Percentiles rank a stretch among this genome's conserved stretches.
Evolutionary conservation across 2,113 vertebrate genomes (phyloP).

Genomic region (Otolemur garnettii): DNA sequence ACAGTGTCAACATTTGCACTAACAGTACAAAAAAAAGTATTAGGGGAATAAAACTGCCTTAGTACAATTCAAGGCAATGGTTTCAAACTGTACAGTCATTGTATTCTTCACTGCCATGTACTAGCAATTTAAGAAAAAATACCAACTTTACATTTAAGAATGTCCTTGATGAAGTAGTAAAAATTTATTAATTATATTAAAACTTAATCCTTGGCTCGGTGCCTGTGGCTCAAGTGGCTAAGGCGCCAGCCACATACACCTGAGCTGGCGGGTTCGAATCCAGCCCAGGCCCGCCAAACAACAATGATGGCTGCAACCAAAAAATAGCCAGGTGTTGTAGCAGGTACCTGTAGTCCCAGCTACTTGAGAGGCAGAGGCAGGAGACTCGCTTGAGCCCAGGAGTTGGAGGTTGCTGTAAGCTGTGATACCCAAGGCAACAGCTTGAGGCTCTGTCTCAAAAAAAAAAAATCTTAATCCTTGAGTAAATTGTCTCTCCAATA

Average conservation of each 20-base stretch:
- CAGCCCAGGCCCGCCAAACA: no score
- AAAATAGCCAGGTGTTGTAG: no score
- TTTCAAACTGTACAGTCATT: background rate
- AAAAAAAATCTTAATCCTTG: background rate
- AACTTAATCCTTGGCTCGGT: background rate
- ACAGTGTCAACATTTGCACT: background rate
- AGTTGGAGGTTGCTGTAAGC: no score
- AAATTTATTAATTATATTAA: background rate
- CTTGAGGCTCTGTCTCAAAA: no score
- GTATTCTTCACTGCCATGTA: background rate
- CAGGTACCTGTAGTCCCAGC: no score
- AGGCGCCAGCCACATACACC: no score
- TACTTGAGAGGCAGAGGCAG: no score
- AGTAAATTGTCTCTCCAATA: background rate
- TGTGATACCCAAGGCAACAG: no score
- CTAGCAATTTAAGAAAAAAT: constrained; percentile 1
- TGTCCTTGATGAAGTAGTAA: background rate
- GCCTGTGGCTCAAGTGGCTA: no score
- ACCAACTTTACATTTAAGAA: background rate
- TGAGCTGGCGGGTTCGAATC: no score
- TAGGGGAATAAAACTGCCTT: background rate
- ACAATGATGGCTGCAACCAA: no score
- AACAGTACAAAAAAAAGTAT: constrained; percentile 3
- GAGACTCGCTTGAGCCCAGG: no score
- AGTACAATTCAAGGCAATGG: background rate